Percentiles rank a stretch among this genome's conserved stretches.
Evolutionary conservation across 2,113 vertebrate genomes (phyloP).

Genomic region (Bombycilla garrulus): DNA sequence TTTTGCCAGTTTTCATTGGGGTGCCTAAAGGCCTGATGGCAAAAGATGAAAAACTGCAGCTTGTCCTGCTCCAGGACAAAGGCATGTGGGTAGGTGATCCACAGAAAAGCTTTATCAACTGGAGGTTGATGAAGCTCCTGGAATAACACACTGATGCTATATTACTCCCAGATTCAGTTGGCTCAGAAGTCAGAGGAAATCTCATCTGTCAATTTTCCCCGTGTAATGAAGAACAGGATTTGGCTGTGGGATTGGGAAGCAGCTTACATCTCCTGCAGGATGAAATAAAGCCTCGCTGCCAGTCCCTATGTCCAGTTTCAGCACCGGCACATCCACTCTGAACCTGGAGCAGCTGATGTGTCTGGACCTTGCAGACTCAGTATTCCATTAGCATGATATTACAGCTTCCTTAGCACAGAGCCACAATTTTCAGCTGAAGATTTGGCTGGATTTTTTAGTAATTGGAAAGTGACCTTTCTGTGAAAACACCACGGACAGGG

Average conservation of each 20-base stretch:
- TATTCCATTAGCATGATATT: not conserved
- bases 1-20: not conserved
- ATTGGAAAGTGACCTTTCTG: conserved; percentile 9
- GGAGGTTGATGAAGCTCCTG: conserved; percentile 30
- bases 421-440: not conserved
- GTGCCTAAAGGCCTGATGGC: not conserved
- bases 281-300: not conserved
- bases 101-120: conserved; percentile 8
- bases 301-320: not conserved
- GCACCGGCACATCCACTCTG: not conserved
- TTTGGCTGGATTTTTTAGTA: not conserved
- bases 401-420: not conserved
- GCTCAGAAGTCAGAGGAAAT: conserved; percentile 39
- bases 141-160: conserved; percentile 5
- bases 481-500: not conserved
- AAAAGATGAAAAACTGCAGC: not conserved
- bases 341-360: not conserved
- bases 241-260: conserved; percentile 12
- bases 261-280: not conserved
- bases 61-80: not conserved
- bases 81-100: conserved; percentile 21
- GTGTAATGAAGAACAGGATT: conserved; percentile 37
- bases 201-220: not conserved
- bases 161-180: conserved; percentile 47
- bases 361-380: not conserved